Evolutionary conservation across 2,797 vertebrate species (phyloP), one percentile per base, ranked within the genome.

Genomic region (Paramormyrops hopkinsi): DNA sequence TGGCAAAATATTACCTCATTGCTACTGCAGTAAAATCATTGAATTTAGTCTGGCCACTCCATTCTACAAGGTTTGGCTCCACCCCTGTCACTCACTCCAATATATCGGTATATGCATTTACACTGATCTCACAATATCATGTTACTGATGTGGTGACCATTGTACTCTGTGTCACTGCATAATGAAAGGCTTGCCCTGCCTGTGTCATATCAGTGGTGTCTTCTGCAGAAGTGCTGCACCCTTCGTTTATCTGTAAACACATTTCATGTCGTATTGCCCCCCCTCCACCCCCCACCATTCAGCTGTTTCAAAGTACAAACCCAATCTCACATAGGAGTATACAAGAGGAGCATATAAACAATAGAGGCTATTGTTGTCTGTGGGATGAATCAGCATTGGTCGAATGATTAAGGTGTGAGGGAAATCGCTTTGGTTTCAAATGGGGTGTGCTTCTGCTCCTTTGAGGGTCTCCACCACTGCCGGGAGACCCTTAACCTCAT

Each of bases 401-500:
- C 59, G 17, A 79, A 53, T 79, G 88, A 90, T 90, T 91, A 90
- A 90, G 87, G 89, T 19, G 56, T 89, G 90, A 76, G 46, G 92
- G 88, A 88, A 90, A 89, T 91, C 89, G 44, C 90, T 94, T 90
- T 91, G 90, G 92, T 92, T 94, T 90, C 89, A 90, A 88, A 90
- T 87, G 17, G 44, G 85, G 59, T 88, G 91, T 90, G 37, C 91
- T 86, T 86, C 84, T 90, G 86, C 41, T 91, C 90, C 89, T 92
- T 91, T 92, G 90, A 93, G 92, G 90, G 88, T 87, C 91, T 89
- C 88, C 89, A 46, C 88, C 53, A 17, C 50, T 91, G 88, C 91
- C 91, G 82, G 90, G 37, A 89, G 89, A 94, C 91, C 90, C 92
- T 95, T 92, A 93, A 93, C 94, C 92, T 94, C 90, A 88, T 1